phyloP scores from a whole-genome alignment of 2,113 vertebrate genomes.

The Platanista minor region DNA sequence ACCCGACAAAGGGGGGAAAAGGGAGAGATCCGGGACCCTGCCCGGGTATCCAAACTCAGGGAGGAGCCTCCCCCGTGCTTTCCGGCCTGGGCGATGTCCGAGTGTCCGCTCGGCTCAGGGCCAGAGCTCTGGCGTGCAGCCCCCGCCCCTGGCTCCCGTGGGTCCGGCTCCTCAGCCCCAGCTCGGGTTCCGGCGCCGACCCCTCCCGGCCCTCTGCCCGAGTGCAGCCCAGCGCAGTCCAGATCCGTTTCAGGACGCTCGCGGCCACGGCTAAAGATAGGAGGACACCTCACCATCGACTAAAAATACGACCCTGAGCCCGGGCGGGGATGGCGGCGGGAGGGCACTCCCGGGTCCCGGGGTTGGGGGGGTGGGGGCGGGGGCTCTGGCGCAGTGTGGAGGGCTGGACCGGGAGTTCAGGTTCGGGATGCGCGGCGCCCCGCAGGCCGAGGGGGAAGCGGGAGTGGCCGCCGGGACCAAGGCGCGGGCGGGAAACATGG shows the following conservation, averaged over 20 bases:
- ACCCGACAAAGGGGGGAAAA: neutral
- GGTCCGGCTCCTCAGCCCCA: neutral
- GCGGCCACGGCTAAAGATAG: conserved; percentile 62
- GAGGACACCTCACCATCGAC: conserved; percentile 50
- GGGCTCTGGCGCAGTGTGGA: neutral
- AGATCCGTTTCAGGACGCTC: conserved; percentile 46
- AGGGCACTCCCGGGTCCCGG: neutral
- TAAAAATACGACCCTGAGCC: conserved; percentile 60
- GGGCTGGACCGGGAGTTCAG: neutral
- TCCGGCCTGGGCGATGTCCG: conserved; percentile 54
- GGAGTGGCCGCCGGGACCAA: neutral
- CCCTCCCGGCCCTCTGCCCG: neutral
- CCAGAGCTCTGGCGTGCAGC: conserved; percentile 30
- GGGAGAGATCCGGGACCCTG: neutral
- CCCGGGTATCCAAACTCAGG: neutral
- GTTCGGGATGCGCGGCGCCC: neutral
- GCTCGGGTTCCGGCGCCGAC: conserved; percentile 42
- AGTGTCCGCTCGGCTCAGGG: conserved; percentile 47
- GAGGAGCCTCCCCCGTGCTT: conserved; percentile 48
- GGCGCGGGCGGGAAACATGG: neutral
- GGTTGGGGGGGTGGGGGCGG: neutral
- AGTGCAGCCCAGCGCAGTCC: conserved; percentile 3
- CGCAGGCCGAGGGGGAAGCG: neutral
- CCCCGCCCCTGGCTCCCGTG: conserved; percentile 29
- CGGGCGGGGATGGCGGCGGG: neutral